Base-by-base conservation (phyloP, 2,113 vertebrate genomes). In the Notarius lentiginosus region DNA sequence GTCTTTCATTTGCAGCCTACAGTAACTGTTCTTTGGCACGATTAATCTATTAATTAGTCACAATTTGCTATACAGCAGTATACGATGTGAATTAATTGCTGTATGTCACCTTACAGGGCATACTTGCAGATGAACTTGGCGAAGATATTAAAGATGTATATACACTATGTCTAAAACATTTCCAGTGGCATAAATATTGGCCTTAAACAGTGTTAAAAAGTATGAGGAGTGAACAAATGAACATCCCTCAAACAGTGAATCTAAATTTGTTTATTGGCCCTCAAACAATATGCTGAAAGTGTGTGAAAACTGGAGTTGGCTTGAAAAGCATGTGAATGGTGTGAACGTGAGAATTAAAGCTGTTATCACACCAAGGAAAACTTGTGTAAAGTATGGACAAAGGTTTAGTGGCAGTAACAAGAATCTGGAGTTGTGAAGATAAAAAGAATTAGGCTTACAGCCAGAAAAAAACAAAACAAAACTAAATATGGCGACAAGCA, bases 1-100 rank as follows among this genome's bases (percentile, higher is more conserved):
- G 89, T 89, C 90, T 91, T 93, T 93, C 91, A 91, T 94, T 94
- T 93, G 90, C 60, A 58, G 85, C 90, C 90, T 93, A 91, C 56
- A 12, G 30, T 2, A 92, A 92, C 93, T 93, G 91, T 92, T 93
- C 92, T 94, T 76, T 22, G 9, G 41, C n/a, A 66, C 61, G 41
- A 80, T 60, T 20, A 30, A 56, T 56, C 14, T 12, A 79, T 79
- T 79, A 55, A 86, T 80, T 68, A 56, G 18, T 79, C n/a, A 79
- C 20, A 6, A 66, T 85, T 24, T 79, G 60, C 5, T 65, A n/a
- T 55, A 79, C 1, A 68, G 72, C 56, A 63, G 11, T 22, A 68
- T 79, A 58, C 7, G 18, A 80, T 80, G 8, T 2, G 30, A 84
- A 60, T 60, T 77, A 30, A 76, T 79, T 20, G 8, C 30, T 41